These are phyloP conservation scores for Chironomus tentans DNA, from an alignment of 2,888 invertebrate genomes.

Conservation along the genomic window DNA sequence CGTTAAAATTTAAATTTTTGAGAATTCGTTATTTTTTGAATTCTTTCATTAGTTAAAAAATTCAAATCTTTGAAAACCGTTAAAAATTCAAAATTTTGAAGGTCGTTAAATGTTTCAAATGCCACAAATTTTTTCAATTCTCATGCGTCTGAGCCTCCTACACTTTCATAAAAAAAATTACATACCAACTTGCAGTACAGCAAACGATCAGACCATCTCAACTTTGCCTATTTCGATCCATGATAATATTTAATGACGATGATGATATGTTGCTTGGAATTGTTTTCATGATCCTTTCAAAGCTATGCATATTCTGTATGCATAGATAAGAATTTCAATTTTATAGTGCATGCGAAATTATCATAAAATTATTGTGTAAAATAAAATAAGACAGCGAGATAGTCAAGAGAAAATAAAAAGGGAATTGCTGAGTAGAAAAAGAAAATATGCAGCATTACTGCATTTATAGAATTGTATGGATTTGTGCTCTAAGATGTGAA, in stretches of 20 bases:
- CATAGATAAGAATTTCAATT: conserved; percentile 6
- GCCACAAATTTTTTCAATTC: too few species aligned
- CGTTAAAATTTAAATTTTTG: too few species aligned
- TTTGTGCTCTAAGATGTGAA: too few species aligned
- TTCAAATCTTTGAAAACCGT: too few species aligned
- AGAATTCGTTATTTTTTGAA: too few species aligned
- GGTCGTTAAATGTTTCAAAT: too few species aligned
- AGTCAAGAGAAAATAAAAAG: background rate
- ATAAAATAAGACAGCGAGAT: background rate
- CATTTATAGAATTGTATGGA: background rate
- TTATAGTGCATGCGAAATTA: conserved; percentile 8
- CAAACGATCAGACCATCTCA: too few species aligned
- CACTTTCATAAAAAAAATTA: too few species aligned
- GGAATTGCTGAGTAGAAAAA: background rate
- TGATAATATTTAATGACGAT: background rate
- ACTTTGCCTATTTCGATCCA: background rate
- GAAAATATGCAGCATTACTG: background rate
- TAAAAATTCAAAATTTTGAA: too few species aligned
- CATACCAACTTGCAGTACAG: too few species aligned
- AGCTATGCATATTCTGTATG: background rate
- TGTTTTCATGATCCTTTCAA: background rate
- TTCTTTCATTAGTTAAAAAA: too few species aligned
- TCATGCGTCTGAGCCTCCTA: too few species aligned
- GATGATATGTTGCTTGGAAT: background rate
- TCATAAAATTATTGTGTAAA: conserved; percentile 6